These are phyloP conservation scores for Hylaea fasciaria DNA, from an alignment of 2,888 invertebrate genomes.

Conservation along the genomic window DNA sequence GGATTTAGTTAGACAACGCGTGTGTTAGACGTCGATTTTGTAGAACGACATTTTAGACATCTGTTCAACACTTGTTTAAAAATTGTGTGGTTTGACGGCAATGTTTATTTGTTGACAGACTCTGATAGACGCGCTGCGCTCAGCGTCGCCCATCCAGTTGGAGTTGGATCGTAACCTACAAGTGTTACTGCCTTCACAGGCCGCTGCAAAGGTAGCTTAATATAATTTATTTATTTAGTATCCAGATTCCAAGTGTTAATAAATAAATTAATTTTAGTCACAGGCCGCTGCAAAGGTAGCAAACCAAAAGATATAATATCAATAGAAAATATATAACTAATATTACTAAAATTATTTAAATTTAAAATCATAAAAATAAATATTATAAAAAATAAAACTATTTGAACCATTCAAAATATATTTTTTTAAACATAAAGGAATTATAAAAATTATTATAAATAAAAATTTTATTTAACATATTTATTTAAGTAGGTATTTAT, in stretches of 20 bases:
- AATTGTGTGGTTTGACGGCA: too few relatives aligned
- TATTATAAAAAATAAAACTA: slow-evolving; percentile 77
- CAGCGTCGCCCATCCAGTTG: slow-evolving; percentile 92
- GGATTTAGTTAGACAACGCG: too few relatives aligned
- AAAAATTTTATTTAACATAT: slow-evolving; percentile 85
- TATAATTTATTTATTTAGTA: too few relatives aligned
- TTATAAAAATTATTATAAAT: slow-evolving; percentile 76
- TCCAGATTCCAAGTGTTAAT: too few relatives aligned
- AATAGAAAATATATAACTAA: slow-evolving; percentile 75
- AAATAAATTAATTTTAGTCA: too few relatives aligned
- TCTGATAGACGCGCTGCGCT: slow-evolving; percentile 90
- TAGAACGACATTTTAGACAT: too few relatives aligned
- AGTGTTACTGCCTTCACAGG: slow-evolving; percentile 92
- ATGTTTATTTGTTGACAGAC: slow-evolving; percentile 74
- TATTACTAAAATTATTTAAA: slow-evolving; percentile 64
- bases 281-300: too few relatives aligned
- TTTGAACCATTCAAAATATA: slow-evolving; percentile 83
- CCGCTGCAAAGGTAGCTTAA: slow-evolving; percentile 80
- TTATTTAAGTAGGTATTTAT: too few relatives aligned
- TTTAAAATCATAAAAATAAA: slow-evolving; percentile 77
- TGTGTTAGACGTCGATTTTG: too few relatives aligned
- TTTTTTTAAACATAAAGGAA: slow-evolving; percentile 80
- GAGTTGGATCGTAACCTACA: slow-evolving; percentile 94
- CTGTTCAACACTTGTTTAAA: too few relatives aligned
- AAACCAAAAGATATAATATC: slow-evolving; percentile 83